Evolutionary conservation across 2,113 vertebrate species (phyloP).

Genomic region (Natator depressus): DNA sequence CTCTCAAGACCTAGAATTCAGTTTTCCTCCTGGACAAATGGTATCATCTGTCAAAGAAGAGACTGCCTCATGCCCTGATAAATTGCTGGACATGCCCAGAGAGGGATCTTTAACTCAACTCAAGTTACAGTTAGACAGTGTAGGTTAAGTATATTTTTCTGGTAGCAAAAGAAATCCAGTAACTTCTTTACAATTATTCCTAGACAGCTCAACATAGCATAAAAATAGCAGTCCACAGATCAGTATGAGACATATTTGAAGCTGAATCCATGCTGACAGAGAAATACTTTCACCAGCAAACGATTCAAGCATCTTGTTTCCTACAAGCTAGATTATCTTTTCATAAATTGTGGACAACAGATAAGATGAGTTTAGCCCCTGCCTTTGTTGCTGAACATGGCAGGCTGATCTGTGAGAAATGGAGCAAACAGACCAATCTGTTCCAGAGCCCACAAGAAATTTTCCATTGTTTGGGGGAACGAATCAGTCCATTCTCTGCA

Average conservation of each 20-base stretch:
- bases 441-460: slow-evolving; percentile 51
- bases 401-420: slow-evolving; percentile 64
- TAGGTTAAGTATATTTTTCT: slow-evolving; percentile 18
- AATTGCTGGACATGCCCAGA: not conserved
- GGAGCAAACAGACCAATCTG: slow-evolving; percentile 67
- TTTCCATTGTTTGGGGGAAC: slow-evolving; percentile 66
- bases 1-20: not conserved
- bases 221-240: slow-evolving; percentile 44
- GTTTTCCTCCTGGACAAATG: not conserved
- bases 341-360: slow-evolving; percentile 64
- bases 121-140: not conserved
- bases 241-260: slow-evolving; percentile 50
- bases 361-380: slow-evolving; percentile 65
- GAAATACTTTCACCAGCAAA: slow-evolving; percentile 55
- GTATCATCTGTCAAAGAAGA: not conserved
- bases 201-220: slow-evolving; percentile 50
- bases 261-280: slow-evolving; percentile 59
- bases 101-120: not conserved
- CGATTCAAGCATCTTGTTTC: slow-evolving; percentile 66
- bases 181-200: slow-evolving; percentile 57
- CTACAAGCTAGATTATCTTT: slow-evolving; percentile 70
- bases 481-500: slow-evolving; percentile 61
- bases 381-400: slow-evolving; percentile 50
- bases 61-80: not conserved
- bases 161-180: slow-evolving; percentile 33